Evolutionary conservation across 1,140 invertebrate genomes (phyloP).

Genomic region (Andricus grossulariae): DNA sequence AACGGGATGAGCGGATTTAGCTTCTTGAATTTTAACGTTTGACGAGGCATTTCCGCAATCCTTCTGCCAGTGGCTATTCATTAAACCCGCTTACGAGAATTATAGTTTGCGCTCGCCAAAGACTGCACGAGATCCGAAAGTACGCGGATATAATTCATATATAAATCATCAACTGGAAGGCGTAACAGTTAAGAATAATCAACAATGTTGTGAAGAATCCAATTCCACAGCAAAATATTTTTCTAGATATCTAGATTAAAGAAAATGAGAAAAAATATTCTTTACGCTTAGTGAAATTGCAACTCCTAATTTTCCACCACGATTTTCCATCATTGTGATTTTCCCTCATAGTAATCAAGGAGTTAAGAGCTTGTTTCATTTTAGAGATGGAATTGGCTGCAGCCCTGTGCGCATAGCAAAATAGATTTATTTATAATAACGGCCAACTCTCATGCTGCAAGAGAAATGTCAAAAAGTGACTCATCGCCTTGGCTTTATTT

Average conservation of each 20-base stretch:
- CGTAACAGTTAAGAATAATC: not conserved
- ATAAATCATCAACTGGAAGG: not conserved
- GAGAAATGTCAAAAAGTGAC: conserved; percentile 24
- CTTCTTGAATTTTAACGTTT: conserved; percentile 27
- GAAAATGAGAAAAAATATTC: no score
- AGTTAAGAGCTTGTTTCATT: not conserved
- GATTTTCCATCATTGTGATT: not conserved
- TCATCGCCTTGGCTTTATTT: not conserved
- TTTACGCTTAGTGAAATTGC: no score
- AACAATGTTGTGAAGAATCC: not conserved
- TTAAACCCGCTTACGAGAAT: conserved; percentile 19
- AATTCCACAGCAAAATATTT: not conserved
- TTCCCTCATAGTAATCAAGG: not conserved
- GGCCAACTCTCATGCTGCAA: not conserved
- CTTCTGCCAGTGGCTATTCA: conserved; percentile 1
- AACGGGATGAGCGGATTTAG: conserved; percentile 13
- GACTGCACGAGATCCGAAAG: conserved; percentile 6
- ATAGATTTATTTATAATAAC: conserved; percentile 26
- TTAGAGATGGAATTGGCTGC: conserved; percentile 6
- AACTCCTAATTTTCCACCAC: not conserved
- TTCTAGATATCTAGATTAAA: no score
- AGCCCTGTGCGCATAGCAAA: not conserved
- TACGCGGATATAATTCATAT: not conserved
- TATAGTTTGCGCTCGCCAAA: conserved; percentile 1
- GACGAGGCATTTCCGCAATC: conserved; percentile 19